Base-by-base conservation (phyloP, 2,888 invertebrate species). In the Colletes collaris region DNA sequence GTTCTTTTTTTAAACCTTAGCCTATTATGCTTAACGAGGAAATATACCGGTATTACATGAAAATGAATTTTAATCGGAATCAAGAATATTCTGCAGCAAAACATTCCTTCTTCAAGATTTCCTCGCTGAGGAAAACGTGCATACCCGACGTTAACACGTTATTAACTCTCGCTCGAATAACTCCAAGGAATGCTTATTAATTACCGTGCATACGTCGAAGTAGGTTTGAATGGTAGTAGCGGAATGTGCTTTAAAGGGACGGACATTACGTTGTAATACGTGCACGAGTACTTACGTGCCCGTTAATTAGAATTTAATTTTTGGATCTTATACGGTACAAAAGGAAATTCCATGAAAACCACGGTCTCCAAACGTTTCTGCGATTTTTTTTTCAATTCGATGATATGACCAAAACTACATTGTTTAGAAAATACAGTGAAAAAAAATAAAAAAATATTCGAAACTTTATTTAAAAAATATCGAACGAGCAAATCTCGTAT, bases 141-240 rank as follows among this genome's bases (percentile, higher is more conserved):
- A 27, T n/a, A 35, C 40, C 8, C 19, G 27, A 13, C 35, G 5
- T 59, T 49, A 65, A 72, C 75, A 5, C 52, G 58, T 59, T 72
- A 64, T 49, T 55, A 50, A 49, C 59, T n/a, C 49, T 4, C 53
- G 58, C 62, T 62, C 19, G 74, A 53, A 40, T 66, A 55, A 73
- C 19, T 66, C 74, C 65, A 50, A 46, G 74, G 62, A 66, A 73
- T 66, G 76, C 66, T 73, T 73, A 76, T 73, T 73, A 76, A 76
- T 73, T 73, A 35, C 66, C 46, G 55, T 3, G 55, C 62, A 56
- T 49, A 65, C 40, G 60, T 73, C 50, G 74, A 73, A 50, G 65
- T 37, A 66, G 55, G 50, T 60, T 66, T 44, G 60, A 66, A 50
- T 44, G 52, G 52, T n/a, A 16, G n/a, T 27, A 8, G 55, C 16